Evolutionary conservation across 2,113 vertebrate species (phyloP).

Genomic region (Caracal caracal): DNA sequence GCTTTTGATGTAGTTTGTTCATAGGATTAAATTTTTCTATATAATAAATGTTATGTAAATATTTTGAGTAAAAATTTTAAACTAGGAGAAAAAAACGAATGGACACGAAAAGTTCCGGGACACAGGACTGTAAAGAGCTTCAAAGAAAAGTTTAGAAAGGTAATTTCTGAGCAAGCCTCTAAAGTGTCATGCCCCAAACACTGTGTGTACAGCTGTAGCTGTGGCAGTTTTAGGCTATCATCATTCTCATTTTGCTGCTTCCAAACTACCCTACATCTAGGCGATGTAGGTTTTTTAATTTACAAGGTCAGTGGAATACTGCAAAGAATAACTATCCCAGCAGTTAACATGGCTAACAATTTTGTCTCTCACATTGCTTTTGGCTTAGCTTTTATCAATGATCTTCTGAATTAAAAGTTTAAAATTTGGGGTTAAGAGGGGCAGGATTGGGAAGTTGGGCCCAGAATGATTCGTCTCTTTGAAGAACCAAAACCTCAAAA

Average conservation of each 20-base stretch:
- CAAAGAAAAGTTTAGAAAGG: background rate
- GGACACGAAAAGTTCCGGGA: background rate
- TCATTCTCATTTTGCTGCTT: background rate
- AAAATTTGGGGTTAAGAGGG: background rate
- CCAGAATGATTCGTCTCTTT: constrained; percentile 18
- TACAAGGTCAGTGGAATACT: background rate
- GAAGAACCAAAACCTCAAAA: background rate
- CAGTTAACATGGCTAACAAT: background rate
- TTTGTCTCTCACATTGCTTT: constrained; percentile 61
- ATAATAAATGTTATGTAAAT: background rate
- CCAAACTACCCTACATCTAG: background rate
- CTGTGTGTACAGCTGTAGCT: background rate
- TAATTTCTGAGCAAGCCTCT: background rate
- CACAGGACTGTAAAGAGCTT: background rate
- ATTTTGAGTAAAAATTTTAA: constrained; percentile 39
- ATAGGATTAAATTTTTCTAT: background rate
- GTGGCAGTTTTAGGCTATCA: background rate
- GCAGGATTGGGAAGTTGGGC: background rate
- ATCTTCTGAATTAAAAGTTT: constrained; percentile 47
- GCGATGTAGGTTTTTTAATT: background rate
- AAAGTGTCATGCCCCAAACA: background rate
- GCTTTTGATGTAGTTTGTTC: background rate
- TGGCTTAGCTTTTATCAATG: constrained; percentile 40
- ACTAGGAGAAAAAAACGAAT: constrained; percentile 5
- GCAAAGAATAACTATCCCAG: background rate